Base-by-base conservation (phyloP, 2,888 invertebrate genomes). In the Lepetodrilus schrolli region DNA sequence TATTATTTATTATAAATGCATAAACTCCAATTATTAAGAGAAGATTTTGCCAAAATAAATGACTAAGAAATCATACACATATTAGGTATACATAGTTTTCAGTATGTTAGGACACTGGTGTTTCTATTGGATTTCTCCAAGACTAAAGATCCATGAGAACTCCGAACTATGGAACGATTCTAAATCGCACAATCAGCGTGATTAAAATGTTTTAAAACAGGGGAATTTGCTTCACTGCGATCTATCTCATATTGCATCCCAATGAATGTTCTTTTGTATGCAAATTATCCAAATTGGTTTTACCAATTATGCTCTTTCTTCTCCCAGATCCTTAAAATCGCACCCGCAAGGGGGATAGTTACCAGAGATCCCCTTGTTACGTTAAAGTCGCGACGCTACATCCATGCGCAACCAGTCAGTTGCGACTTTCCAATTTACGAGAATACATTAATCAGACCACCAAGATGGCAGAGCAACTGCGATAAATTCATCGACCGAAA, bases 401-500 rank as follows among this genome's bases (percentile, higher is more conserved):
- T 23, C 58, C 58, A 30, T 26, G 4, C 51, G 26, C 23, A 21
- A 26, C 21, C 51, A n/a, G 58, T 30, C 58, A 23, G 26, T n/a
- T 23, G 26, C 26, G 58, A 30, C 26, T 30, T 58, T 34, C n/a
- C 58, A 58, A 58, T 58, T 58, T 58, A 58, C 8, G 58, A 58
- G 58, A 58, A 58, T 30, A 58, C 58, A 58, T 58, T 58, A 10
- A 58, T 58, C 58, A 58, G 30, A 34, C 34, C 30, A 30, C 30
- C n/a, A n/a, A 30, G 58, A 58, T 58, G 58, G 58, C 58, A 58
- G 58, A 30, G 34, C 26, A 17, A 17, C 30, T 17, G 58, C 17
- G 58, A 58, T 58, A 75, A 75, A 65, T 71, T 74, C 66, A 71
- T 74, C 70, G 76, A 73, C 73, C 73, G 50, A 76, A 76, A 76